phyloP scores from a whole-genome alignment of 1,140 invertebrate species.

The Holotrichia oblita region DNA sequence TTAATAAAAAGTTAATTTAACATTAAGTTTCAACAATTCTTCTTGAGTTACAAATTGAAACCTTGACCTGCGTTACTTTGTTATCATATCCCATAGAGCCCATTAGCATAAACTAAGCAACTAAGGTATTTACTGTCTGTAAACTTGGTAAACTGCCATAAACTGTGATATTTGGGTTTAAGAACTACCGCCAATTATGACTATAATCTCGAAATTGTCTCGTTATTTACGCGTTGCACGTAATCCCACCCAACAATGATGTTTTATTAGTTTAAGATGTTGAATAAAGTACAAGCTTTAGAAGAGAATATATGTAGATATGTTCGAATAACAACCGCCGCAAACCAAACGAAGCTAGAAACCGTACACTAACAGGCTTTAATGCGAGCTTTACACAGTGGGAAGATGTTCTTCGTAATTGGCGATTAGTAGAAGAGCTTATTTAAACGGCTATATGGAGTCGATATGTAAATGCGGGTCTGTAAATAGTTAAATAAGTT shows the following conservation, averaged over 20 bases:
- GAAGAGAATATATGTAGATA: not conserved
- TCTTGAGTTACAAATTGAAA: too few species aligned
- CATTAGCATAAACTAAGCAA: not conserved
- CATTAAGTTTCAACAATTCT: too few species aligned
- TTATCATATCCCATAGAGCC: too few species aligned
- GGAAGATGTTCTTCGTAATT: slow-evolving; percentile 17
- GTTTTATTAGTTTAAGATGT: slow-evolving; percentile 30
- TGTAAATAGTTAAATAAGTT: slow-evolving; percentile 25
- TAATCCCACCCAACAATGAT: slow-evolving; percentile 15
- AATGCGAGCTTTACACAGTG: slow-evolving; percentile 19
- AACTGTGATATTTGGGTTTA: slow-evolving; percentile 20
- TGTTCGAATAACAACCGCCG: not conserved
- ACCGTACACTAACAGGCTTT: not conserved
- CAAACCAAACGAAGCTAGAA: not conserved
- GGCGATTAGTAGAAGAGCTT: slow-evolving; percentile 9
- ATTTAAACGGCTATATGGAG: not conserved
- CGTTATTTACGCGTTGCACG: not conserved
- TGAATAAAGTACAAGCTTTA: slow-evolving; percentile 14
- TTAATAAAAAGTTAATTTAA: too few species aligned
- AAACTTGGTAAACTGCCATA: slow-evolving; percentile 20
- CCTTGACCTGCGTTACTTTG: too few species aligned
- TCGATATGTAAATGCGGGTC: slow-evolving; percentile 30
- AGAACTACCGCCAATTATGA: not conserved
- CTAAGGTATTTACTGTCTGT: not conserved
- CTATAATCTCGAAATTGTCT: not conserved